Percentiles rank a stretch among this genome's conserved stretches.
Conservation (phyloP, 2,888 invertebrate genomes). For the Orchesellides sinensis region DNA sequence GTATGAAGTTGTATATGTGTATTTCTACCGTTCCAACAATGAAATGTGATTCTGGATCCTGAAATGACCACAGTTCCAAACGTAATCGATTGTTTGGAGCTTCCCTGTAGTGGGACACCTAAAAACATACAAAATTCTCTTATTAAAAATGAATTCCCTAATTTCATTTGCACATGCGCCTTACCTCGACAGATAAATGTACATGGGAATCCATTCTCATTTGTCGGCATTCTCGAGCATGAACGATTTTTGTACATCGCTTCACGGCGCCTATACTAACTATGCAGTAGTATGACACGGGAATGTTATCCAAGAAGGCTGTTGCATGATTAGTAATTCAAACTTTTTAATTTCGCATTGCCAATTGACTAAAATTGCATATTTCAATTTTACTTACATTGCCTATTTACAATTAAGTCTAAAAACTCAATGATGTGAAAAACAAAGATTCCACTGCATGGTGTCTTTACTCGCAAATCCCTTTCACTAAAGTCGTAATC, state of each 20-base stretch:
- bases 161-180: not conserved
- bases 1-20: conserved; percentile 67
- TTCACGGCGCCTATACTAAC: conserved; percentile 54
- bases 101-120: conserved; percentile 65
- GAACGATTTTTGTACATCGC: conserved; percentile 61
- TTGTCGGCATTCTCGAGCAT: conserved; percentile 23
- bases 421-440: conserved; percentile 68
- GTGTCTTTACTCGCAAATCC: conserved; percentile 57
- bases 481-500: conserved; percentile 52
- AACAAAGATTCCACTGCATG: conserved; percentile 63
- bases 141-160: not conserved
- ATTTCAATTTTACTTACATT: conserved; percentile 45
- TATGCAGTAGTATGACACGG: conserved; percentile 67
- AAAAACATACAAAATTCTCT: not conserved
- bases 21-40: conserved; percentile 61
- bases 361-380: conserved; percentile 15
- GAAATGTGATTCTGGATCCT: conserved; percentile 71
- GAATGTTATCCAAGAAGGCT: conserved; percentile 61
- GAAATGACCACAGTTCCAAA: conserved; percentile 72
- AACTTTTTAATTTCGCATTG: conserved; percentile 48
- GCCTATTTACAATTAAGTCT: conserved; percentile 42
- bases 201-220: conserved; percentile 64
- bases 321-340: not conserved
- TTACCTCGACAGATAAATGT: conserved; percentile 58
- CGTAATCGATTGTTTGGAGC: conserved; percentile 62